A percentile compares a stretch with the other conserved stretches of the same genome.
phyloP scores from a whole-genome alignment of 2,113 vertebrate species.

The Tachuris rubrigastra region DNA sequence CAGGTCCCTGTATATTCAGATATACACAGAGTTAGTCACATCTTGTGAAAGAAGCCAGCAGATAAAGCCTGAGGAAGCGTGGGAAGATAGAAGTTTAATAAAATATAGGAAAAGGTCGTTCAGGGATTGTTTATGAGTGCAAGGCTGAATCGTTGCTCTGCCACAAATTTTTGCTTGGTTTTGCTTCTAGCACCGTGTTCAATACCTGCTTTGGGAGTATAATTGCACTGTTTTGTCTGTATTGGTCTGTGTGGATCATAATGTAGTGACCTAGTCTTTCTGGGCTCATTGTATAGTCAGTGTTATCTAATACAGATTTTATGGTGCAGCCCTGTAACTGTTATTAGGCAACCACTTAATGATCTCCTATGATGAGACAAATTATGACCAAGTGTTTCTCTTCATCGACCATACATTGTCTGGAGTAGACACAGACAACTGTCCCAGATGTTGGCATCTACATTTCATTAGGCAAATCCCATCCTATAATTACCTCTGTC shows the following conservation, averaged over 20 bases:
- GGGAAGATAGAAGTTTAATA: background rate
- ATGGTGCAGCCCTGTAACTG: background rate
- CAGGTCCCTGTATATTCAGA: background rate
- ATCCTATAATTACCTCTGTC: conserved; percentile 5
- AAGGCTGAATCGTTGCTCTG: background rate
- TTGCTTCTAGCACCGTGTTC: background rate
- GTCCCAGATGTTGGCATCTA: background rate
- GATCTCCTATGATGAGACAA: background rate
- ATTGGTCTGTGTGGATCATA: background rate
- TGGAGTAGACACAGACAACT: background rate
- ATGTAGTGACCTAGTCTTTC: background rate
- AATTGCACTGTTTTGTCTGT: background rate
- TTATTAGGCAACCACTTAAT: background rate
- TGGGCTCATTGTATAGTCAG: background rate
- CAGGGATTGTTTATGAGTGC: background rate
- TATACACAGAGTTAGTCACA: background rate
- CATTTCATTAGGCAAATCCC: background rate
- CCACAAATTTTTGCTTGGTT: background rate
- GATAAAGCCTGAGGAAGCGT: background rate
- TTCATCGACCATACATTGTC: background rate
- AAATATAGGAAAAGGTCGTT: background rate
- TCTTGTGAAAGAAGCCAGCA: background rate
- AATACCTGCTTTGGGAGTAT: background rate
- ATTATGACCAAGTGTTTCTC: background rate
- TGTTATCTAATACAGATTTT: background rate